Evolutionary conservation across 2,888 invertebrate genomes (phyloP).

Genomic region (Erebia ligea): DNA sequence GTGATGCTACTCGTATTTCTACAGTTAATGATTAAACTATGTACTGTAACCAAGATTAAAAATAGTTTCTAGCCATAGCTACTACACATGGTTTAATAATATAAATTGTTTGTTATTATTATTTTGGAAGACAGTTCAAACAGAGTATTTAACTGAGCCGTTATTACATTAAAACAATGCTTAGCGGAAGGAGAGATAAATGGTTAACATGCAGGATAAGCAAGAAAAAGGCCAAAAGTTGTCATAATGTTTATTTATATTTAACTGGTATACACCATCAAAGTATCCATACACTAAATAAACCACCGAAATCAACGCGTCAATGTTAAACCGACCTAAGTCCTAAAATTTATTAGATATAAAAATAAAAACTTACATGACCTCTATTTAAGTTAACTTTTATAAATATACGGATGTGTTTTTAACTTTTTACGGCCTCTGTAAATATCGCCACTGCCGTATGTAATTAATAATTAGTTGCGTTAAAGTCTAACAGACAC

Average conservation of each 20-base stretch:
- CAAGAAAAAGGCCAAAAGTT: constrained; percentile 78
- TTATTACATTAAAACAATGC: constrained; percentile 32
- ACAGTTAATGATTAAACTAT: background rate
- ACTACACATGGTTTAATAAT: constrained; percentile 9
- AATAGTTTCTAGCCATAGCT: constrained; percentile 27
- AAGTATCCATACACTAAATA: constrained; percentile 63
- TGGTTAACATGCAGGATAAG: constrained; percentile 75
- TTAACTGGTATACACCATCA: constrained; percentile 52
- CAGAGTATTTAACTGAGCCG: constrained; percentile 11
- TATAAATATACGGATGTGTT: constrained; percentile 43
- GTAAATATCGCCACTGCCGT: constrained; percentile 35
- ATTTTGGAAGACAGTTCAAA: constrained; percentile 19
- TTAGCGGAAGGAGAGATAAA: constrained; percentile 50
- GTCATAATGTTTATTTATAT: constrained; percentile 76
- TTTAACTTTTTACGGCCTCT: constrained; percentile 31
- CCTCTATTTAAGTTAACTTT: constrained; percentile 44
- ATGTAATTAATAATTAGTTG: constrained; percentile 11
- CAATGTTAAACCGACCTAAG: constrained; percentile 56
- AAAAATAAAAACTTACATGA: constrained; percentile 77
- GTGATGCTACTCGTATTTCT: background rate
- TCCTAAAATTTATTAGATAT: constrained; percentile 65
- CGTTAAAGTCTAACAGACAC: constrained; percentile 35
- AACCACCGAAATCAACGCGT: constrained; percentile 55
- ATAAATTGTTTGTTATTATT: constrained; percentile 17
- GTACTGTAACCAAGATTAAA: constrained; percentile 17